Evolutionary conservation across 2,888 invertebrate genomes (phyloP).

Genomic region (Monoplex corrugatus): DNA sequence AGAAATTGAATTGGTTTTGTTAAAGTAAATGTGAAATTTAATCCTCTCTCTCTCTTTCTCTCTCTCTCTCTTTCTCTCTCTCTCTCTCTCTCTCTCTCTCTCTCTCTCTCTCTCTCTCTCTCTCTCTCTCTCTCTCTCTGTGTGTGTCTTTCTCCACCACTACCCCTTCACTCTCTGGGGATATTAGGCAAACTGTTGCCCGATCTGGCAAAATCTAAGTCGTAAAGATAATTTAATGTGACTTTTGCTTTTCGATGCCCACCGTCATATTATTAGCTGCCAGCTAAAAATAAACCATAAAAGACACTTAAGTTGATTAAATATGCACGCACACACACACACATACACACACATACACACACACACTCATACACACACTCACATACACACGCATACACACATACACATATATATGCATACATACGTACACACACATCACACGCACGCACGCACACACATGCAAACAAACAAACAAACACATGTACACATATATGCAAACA

Average conservation of each 20-base stretch:
- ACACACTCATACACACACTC: too few relatives aligned
- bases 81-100: background rate
- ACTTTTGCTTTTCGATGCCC: too few relatives aligned
- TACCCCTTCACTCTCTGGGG: too few relatives aligned
- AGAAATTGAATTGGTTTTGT: too few relatives aligned
- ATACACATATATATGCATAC: background rate
- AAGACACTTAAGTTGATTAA: too few relatives aligned
- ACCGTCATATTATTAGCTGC: too few relatives aligned
- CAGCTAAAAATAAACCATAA: too few relatives aligned
- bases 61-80: background rate
- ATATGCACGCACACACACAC: background rate
- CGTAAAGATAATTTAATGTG: too few relatives aligned
- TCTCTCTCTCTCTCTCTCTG: conserved; percentile 24
- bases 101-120: background rate
- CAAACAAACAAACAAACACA: background rate
- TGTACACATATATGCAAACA: too few relatives aligned
- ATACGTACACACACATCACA: background rate
- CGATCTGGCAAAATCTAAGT: too few relatives aligned
- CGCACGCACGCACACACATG: background rate
- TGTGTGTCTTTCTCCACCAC: background rate
- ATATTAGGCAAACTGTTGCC: too few relatives aligned
- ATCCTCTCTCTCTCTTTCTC: background rate
- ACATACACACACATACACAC: background rate
- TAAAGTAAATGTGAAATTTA: background rate
- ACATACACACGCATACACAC: background rate